Evolutionary conservation across 2,888 invertebrate species (phyloP).

Genomic region (Diploptera punctata): DNA sequence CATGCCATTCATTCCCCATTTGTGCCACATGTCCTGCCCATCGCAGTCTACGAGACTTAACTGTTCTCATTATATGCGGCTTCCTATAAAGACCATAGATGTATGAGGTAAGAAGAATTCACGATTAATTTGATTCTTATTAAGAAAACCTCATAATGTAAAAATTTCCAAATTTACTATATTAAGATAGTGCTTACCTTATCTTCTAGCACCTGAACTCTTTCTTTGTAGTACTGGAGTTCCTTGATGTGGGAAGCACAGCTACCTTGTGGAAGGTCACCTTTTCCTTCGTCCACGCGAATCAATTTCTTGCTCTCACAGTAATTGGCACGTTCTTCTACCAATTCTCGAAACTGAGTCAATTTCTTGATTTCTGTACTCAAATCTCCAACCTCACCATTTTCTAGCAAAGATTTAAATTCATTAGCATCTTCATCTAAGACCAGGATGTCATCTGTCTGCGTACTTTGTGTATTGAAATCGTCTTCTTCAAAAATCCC

Average conservation of each 20-base stretch:
- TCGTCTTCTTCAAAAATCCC: slow-evolving; percentile 71
- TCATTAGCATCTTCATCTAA: neutral
- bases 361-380: slow-evolving; percentile 69
- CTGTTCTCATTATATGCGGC: too few relatives aligned
- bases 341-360: slow-evolving; percentile 66
- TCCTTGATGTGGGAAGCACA: slow-evolving; percentile 44
- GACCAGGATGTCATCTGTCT: slow-evolving; percentile 56
- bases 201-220: slow-evolving; percentile 67
- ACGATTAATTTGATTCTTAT: too few relatives aligned
- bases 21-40: too few relatives aligned
- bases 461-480: slow-evolving; percentile 58
- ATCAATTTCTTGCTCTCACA: slow-evolving; percentile 45
- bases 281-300: neutral
- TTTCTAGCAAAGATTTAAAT: neutral
- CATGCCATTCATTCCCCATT: too few relatives aligned
- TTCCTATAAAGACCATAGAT: too few relatives aligned
- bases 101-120: too few relatives aligned
- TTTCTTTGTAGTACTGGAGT: slow-evolving; percentile 56
- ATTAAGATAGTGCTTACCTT: too few relatives aligned
- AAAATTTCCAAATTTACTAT: too few relatives aligned
- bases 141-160: too few relatives aligned
- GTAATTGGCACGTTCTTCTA: slow-evolving; percentile 64
- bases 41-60: too few relatives aligned
- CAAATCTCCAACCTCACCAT: slow-evolving; percentile 54
- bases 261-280: slow-evolving; percentile 48